Evolutionary conservation across 2,113 vertebrate genomes (phyloP).

Genomic region (Anolis sagrei): DNA sequence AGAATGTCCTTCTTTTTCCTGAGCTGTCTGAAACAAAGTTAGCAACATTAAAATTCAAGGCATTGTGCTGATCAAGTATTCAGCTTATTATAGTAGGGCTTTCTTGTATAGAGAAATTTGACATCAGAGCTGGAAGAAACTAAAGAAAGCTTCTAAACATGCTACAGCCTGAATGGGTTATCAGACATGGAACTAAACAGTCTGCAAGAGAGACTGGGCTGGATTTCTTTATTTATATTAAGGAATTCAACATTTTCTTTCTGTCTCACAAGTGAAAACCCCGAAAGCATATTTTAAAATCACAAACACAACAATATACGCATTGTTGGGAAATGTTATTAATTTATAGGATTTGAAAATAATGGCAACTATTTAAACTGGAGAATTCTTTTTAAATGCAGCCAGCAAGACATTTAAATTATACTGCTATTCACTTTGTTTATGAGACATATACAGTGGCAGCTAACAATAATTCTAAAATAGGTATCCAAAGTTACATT

Average conservation of each 20-base stretch:
- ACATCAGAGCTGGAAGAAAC: slow-evolving; percentile 75
- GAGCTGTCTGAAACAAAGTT: slow-evolving; percentile 69
- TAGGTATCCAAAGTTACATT: not conserved
- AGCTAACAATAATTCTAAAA: not conserved
- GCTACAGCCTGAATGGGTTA: slow-evolving; percentile 69
- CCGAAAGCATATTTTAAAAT: slow-evolving; percentile 12
- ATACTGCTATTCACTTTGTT: not conserved
- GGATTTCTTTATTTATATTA: slow-evolving; percentile 48
- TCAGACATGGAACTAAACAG: slow-evolving; percentile 72
- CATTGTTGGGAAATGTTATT: slow-evolving; percentile 9
- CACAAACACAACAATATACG: not conserved
- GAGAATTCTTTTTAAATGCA: not conserved
- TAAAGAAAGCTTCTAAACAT: slow-evolving; percentile 78
- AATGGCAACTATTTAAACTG: not conserved
- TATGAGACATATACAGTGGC: not conserved
- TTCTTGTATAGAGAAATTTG: slow-evolving; percentile 78
- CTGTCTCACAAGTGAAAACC: slow-evolving; percentile 45
- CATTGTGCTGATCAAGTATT: slow-evolving; percentile 80
- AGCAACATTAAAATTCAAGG: slow-evolving; percentile 83
- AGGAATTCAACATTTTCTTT: slow-evolving; percentile 39
- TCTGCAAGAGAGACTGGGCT: slow-evolving; percentile 71
- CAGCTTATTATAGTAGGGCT: slow-evolving; percentile 71
- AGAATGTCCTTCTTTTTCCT: slow-evolving; percentile 25
- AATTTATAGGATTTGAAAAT: slow-evolving; percentile 31
- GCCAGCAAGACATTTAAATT: slow-evolving; percentile 11